Evolutionary conservation across 1,140 invertebrate genomes (phyloP).

Genomic region (Ylistrum balloti): DNA sequence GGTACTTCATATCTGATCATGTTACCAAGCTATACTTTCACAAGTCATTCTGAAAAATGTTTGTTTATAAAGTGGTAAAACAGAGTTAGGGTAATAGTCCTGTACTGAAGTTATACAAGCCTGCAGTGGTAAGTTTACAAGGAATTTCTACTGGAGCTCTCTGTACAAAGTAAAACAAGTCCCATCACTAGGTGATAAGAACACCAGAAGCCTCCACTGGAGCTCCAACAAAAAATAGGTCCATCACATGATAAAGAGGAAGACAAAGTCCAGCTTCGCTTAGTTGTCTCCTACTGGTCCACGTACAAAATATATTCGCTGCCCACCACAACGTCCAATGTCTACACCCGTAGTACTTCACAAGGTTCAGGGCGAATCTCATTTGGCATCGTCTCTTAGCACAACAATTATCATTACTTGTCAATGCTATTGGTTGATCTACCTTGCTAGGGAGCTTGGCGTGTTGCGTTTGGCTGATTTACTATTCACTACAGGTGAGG

Average conservation of each 20-base stretch:
- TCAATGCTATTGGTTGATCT: conserved; percentile 24
- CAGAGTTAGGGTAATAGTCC: background rate
- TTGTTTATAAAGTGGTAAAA: background rate
- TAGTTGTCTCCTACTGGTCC: conserved; percentile 2
- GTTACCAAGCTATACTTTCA: background rate
- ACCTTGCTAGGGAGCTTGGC: conserved; percentile 15
- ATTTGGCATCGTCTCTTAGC: conserved; percentile 14
- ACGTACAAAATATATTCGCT: conserved; percentile 13
- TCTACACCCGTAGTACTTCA: background rate
- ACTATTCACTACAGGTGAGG: background rate
- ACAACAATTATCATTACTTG: background rate
- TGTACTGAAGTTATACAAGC: background rate
- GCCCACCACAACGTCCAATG: conserved; percentile 22
- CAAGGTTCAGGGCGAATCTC: conserved; percentile 1
- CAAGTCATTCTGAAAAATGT: background rate
- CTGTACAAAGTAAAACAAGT: background rate
- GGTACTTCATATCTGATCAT: background rate
- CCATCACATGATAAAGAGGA: conserved; percentile 11
- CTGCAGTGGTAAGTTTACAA: background rate
- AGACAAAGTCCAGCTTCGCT: conserved; percentile 37
- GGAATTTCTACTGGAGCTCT: background rate
- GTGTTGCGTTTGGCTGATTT: conserved; percentile 26
- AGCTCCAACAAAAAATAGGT: conserved; percentile 12
- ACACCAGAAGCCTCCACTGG: background rate
- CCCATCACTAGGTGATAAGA: background rate